A percentile compares a stretch with the other conserved stretches of the same genome.
These are phyloP conservation scores for Theonella swinhoei DNA, from an alignment of 37 sponge, comb jelly and placozoan species.

Conservation along the genomic window DNA sequence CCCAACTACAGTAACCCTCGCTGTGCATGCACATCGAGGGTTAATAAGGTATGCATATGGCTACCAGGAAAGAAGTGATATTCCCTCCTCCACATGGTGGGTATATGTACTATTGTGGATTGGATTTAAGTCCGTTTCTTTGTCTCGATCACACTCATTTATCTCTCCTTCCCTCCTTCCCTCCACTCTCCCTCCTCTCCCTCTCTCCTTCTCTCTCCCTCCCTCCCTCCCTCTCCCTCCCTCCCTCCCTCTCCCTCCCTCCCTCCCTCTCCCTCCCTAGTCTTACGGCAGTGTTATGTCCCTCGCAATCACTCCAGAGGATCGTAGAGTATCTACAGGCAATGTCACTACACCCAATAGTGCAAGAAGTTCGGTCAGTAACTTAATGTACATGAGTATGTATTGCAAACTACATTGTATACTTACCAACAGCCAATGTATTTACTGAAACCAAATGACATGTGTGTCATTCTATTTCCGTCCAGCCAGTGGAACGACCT, in stretches of 20 bases:
- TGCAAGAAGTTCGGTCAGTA: neutral
- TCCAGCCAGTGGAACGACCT: neutral
- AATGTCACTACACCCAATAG: neutral
- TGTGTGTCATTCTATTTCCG: neutral
- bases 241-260: constrained; percentile 1
- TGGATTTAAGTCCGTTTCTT: too few relatives aligned
- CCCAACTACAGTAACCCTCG: too few relatives aligned
- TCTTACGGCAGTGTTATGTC: neutral
- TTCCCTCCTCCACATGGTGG: too few relatives aligned
- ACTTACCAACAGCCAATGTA: too few relatives aligned
- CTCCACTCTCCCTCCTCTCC: neutral
- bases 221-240: neutral
- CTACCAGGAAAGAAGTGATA: too few relatives aligned
- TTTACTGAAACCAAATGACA: neutral
- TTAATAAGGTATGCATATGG: too few relatives aligned
- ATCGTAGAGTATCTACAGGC: neutral
- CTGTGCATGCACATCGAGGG: too few relatives aligned
- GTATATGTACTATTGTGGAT: too few relatives aligned
- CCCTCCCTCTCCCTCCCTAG: neutral
- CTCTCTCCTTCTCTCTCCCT: neutral
- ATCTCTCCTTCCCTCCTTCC: neutral
- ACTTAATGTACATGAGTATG: too few relatives aligned
- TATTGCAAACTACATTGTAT: too few relatives aligned
- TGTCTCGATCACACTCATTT: neutral
- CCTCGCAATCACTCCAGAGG: too few relatives aligned